Percentiles rank a stretch among this genome's conserved stretches.
phyloP scores from a whole-genome alignment of 2,888 invertebrate species.

The Protodeltote pygarga region DNA sequence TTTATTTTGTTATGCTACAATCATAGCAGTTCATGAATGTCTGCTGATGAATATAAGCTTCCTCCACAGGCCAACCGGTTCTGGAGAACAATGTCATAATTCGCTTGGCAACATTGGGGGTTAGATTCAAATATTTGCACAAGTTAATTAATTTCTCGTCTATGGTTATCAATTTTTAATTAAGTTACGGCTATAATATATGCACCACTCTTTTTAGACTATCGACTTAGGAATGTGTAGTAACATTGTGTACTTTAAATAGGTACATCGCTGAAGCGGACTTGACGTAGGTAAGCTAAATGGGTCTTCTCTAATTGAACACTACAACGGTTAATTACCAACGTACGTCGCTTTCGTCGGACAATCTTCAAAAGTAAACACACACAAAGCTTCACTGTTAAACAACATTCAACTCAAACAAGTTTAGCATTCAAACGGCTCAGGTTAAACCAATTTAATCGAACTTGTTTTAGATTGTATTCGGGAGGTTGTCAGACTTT shows the following conservation, averaged over 20 bases:
- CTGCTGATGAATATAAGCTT: background rate
- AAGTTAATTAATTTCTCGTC: constrained; percentile 34
- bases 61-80: constrained; percentile 2
- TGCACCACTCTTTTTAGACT: constrained; percentile 13
- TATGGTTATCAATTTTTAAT: constrained; percentile 33
- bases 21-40: constrained; percentile 2
- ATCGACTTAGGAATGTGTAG: background rate
- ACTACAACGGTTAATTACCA: constrained; percentile 61
- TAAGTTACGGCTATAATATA: constrained; percentile 2
- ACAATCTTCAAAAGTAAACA: constrained; percentile 65
- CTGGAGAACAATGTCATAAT: constrained; percentile 27
- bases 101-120: constrained; percentile 13
- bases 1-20: too few relatives aligned
- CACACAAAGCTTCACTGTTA: constrained; percentile 63
- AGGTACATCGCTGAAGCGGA: too few relatives aligned
- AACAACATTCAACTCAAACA: constrained; percentile 66
- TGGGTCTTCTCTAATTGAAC: constrained; percentile 60
- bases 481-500: constrained; percentile 44
- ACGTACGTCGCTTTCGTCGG: constrained; percentile 54
- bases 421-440: constrained; percentile 65
- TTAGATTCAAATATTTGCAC: constrained; percentile 31
- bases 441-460: constrained; percentile 65
- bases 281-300: constrained; percentile 42
- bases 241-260: background rate
- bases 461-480: constrained; percentile 56